These are phyloP conservation scores for Drosophila pseudotakahashii DNA, from an alignment of 2,888 invertebrate species.

Conservation along the genomic window DNA sequence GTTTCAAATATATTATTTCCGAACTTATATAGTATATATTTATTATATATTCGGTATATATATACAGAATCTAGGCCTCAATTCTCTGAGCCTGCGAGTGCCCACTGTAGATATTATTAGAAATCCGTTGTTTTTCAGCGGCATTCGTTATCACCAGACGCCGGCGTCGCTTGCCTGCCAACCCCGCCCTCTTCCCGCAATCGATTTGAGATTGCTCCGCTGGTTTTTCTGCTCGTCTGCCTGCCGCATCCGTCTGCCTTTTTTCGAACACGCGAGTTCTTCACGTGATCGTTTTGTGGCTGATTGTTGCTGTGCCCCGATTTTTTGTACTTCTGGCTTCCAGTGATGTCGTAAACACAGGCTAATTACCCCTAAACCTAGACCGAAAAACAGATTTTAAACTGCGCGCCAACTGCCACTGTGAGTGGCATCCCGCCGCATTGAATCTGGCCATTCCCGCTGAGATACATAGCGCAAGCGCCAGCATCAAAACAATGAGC, in stretches of 20 bases:
- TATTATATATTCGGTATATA: too few species aligned
- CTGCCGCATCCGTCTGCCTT: constrained; percentile 26
- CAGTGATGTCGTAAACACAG: constrained; percentile 58
- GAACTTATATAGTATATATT: too few species aligned
- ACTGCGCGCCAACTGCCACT: constrained; percentile 16
- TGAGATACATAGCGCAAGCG: constrained; percentile 54
- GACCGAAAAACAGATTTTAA: constrained; percentile 30
- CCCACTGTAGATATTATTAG: constrained; percentile 36
- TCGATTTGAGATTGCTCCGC: constrained; percentile 2
- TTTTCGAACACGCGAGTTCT: constrained; percentile 23
- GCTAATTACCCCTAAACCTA: constrained; percentile 13
- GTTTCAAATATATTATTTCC: too few species aligned
- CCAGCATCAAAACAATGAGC: constrained; percentile 65
- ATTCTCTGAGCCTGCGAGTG: background rate
- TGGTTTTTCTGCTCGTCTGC: constrained; percentile 9
- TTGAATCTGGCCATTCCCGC: constrained; percentile 29
- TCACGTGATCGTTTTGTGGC: constrained; percentile 27
- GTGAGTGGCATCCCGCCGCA: constrained; percentile 43
- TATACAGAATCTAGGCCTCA: too few species aligned
- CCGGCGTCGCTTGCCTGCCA: constrained; percentile 30
- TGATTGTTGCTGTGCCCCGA: constrained; percentile 17
- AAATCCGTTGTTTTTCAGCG: constrained; percentile 34
- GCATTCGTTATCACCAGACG: constrained; percentile 26
- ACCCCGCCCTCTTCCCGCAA: constrained; percentile 10
- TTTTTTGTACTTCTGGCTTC: constrained; percentile 42